phyloP scores from a whole-genome alignment of 2,888 invertebrate genomes.

The Scaptodrosophila latifasciaeformis region DNA sequence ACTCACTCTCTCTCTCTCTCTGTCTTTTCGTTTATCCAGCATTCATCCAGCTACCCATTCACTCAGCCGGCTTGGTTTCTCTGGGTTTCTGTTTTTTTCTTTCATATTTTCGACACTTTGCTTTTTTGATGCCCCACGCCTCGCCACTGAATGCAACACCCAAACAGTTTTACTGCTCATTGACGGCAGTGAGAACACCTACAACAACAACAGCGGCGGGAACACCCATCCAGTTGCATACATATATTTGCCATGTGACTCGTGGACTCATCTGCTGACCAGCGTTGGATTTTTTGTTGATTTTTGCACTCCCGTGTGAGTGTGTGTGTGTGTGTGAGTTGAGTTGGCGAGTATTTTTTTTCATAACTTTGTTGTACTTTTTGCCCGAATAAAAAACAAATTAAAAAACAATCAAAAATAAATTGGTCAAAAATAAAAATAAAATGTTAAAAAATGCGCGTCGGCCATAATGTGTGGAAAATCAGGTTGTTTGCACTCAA shows the following conservation, averaged over 20 bases:
- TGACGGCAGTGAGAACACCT: constrained; percentile 37
- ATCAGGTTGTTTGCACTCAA: constrained; percentile 44
- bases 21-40: no score
- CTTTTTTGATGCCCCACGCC: constrained; percentile 14
- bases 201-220: no score
- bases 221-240: constrained; percentile 15
- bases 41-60: no score
- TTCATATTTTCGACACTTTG: constrained; percentile 55
- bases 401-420: constrained; percentile 66
- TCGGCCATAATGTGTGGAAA: constrained; percentile 45
- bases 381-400: constrained; percentile 59
- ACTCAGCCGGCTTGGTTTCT: no score
- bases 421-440: constrained; percentile 48
- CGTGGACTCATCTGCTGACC: constrained; percentile 51
- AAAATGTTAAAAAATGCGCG: constrained; percentile 31
- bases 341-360: constrained; percentile 36
- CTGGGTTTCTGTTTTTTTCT: constrained; percentile 14
- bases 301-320: constrained; percentile 30
- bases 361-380: constrained; percentile 44
- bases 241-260: constrained; percentile 24
- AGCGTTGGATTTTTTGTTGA: constrained; percentile 44
- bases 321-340: constrained; percentile 25
- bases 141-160: constrained; percentile 28
- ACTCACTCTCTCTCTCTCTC: no score
- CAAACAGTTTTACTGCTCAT: constrained; percentile 63